phyloP scores from a whole-genome alignment of 2,888 invertebrate genomes.

The Holacanthella duospinosa region DNA sequence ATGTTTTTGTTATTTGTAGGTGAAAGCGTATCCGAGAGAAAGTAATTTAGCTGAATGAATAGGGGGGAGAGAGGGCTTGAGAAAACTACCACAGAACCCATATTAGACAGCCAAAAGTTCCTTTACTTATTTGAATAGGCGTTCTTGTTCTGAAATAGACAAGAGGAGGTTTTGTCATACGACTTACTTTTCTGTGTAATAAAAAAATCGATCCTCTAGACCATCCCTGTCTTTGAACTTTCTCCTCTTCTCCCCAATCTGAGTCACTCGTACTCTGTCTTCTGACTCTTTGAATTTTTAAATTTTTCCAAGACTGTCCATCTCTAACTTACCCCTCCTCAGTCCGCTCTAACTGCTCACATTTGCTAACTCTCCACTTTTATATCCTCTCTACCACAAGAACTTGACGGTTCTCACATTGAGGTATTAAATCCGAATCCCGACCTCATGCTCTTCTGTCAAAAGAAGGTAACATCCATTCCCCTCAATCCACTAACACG shows the following conservation, averaged over 20 bases:
- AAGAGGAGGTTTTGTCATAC: not conserved
- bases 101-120: not conserved
- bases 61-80: not conserved
- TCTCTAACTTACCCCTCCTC: not conserved
- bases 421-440: too few species aligned
- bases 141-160: not conserved
- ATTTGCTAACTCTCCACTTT: too few species aligned
- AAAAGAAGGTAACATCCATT: too few species aligned
- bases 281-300: not conserved
- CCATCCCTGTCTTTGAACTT: constrained; percentile 1
- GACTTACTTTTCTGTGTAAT: not conserved
- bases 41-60: not conserved
- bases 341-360: not conserved
- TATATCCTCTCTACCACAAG: too few species aligned
- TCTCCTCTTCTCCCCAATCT: not conserved
- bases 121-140: not conserved
- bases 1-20: not conserved
- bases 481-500: not conserved
- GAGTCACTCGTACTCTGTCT: not conserved
- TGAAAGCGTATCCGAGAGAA: not conserved
- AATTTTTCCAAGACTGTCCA: not conserved
- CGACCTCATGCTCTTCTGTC: too few species aligned
- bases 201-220: not conserved
- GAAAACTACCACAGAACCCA: not conserved
- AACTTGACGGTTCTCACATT: too few species aligned